Percentiles rank a stretch among this genome's conserved stretches.
These are phyloP conservation scores for Dendrolimus houi DNA, from an alignment of 2,888 invertebrate genomes.

Conservation along the genomic window DNA sequence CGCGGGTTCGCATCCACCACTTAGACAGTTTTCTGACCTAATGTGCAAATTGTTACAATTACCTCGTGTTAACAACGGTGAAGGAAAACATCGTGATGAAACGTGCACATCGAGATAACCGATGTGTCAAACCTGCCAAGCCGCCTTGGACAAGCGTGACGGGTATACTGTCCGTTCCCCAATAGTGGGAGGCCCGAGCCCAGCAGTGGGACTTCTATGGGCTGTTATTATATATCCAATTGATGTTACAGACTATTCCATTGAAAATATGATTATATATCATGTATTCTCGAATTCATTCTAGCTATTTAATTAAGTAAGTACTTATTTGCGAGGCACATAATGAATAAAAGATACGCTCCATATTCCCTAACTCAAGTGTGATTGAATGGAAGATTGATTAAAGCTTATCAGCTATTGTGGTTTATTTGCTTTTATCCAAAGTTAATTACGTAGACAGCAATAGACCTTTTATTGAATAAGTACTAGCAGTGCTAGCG, in stretches of 20 bases:
- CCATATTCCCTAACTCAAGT: not conserved
- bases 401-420: slow-evolving; percentile 1
- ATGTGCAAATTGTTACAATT: too few species aligned
- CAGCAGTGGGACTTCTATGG: too few species aligned
- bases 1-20: too few species aligned
- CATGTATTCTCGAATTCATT: not conserved
- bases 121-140: too few species aligned
- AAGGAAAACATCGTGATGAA: too few species aligned
- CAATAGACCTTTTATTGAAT: not conserved
- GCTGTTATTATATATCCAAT: too few species aligned
- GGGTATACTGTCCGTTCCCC: too few species aligned
- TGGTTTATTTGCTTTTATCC: not conserved
- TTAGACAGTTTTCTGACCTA: too few species aligned
- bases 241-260: not conserved
- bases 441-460: not conserved
- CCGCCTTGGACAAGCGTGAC: too few species aligned
- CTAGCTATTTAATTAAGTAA: not conserved
- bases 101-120: too few species aligned
- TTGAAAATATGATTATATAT: not conserved
- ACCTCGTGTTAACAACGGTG: too few species aligned
- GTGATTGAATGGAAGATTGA: slow-evolving; percentile 5
- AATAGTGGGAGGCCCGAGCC: too few species aligned
- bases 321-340: not conserved
- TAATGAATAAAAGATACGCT: not conserved
- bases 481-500: not conserved